Evolutionary conservation across 2,113 vertebrate genomes (phyloP).

Genomic region (Prochilodus magdalenae): DNA sequence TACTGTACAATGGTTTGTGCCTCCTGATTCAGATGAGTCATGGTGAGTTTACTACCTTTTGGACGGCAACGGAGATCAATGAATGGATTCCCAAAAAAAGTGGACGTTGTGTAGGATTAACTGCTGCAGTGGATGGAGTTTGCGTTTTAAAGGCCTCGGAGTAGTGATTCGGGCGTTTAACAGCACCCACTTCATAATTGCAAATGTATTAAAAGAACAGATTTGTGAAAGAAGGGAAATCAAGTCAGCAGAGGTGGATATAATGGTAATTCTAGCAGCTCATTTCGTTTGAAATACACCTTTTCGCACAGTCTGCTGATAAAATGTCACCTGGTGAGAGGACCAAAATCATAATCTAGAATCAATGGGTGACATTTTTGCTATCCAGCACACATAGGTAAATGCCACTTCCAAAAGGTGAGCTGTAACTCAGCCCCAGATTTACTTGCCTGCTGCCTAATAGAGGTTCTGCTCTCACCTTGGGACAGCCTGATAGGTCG

Average conservation of each 20-base stretch:
- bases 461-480: background rate
- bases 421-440: slow-evolving; percentile 21
- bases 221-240: slow-evolving; percentile 18
- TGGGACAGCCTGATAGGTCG: background rate
- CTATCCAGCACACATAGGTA: slow-evolving; percentile 4
- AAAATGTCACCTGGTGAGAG: slow-evolving; percentile 34
- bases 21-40: background rate
- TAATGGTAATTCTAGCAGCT: background rate
- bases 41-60: background rate
- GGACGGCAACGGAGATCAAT: background rate
- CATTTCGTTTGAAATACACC: background rate
- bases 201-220: slow-evolving; percentile 13
- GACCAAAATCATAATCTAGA: background rate
- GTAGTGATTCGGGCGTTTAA: background rate
- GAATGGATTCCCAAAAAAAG: background rate
- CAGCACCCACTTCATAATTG: background rate
- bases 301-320: background rate
- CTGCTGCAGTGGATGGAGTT: background rate
- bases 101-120: background rate
- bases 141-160: background rate
- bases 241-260: slow-evolving; percentile 5
- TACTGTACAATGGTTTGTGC: background rate
- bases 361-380: slow-evolving; percentile 43
- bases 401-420: slow-evolving; percentile 35
- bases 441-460: slow-evolving; percentile 4